Evolutionary conservation across 1,140 invertebrate genomes (phyloP), one percentile per base, ranked within the genome.

Genomic region (Pinna nobilis): DNA sequence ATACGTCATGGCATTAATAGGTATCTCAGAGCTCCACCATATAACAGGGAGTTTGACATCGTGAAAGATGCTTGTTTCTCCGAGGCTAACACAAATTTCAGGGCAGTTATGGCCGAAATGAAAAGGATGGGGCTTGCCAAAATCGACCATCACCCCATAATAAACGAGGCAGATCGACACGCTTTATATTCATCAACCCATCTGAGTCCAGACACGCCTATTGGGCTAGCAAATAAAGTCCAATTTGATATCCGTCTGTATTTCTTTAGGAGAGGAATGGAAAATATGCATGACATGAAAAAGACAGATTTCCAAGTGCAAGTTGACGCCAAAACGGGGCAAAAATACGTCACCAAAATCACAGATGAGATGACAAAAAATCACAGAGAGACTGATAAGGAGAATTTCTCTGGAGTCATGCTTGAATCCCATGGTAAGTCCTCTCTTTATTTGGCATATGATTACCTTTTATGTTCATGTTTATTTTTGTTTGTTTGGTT

Each of bases 1-100:
- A 63, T 69, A n/a, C 57, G 64, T n/a, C 50, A 68, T 53, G 47
- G 57, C 39, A 15, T 68, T 18, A 68, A 74, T 32, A 67, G 55
- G 28, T 68, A 68, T 49, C 55, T 68, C 23, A 20, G 37, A 20
- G 51, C 55, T 28, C 33, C 57, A 13, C 65, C 57, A 30, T 23
- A 68, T 50, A 50, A 50, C n/a, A 51, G 30, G 18, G 3, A 20
- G 2, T 51, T 51, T 20, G 49, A 51, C 28, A 74, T 64, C 2
- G 63, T 69, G 2, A 74, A 74, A 23, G 72, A 74, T 25, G 11
- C 41, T 13, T 32, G n/a, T 25, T 74, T 74, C 20, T 28, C 25
- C 15, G 53, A 65, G 37, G 53, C 63, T 0, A 71, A 71, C 44
- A n/a, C 35, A 7, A 53, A 28, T 41, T 64, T 64, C 59, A 64